Base-by-base conservation (phyloP, 2,113 vertebrate species). In the Silurus meridionalis region DNA sequence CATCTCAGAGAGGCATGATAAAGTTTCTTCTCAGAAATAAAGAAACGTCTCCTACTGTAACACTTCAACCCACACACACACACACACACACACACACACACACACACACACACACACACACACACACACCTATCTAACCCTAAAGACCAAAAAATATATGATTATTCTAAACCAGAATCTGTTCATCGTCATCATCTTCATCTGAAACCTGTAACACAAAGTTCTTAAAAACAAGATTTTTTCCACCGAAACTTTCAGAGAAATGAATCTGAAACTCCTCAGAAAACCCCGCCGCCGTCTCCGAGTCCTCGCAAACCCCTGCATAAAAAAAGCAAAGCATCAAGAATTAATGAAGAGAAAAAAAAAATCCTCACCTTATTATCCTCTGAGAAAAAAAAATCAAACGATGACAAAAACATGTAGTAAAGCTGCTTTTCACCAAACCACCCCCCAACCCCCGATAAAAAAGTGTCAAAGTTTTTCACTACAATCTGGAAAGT, bases 71-170 rank as follows among this genome's bases (percentile, higher is more conserved):
- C 25, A 80, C 15, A 52, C 82, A 57, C 19, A 8, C 37, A 72
- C 23, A 74, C 67, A 84, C 53, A 83, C 60, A 61, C 63, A 74
- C 46, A 21, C 17, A 71, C 64, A 69, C 81, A 71, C 67, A 72
- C 52, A 69, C 82, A 25, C 61, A 13, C 48, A 82, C 25, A 83
- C 13, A 37, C 82, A 64, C 60, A 69, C 82, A 25, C 61, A 13
- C 48, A 82, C 25, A 83, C 13, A 37, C 82, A 64, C 46, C 37
- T 58, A 71, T 37, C 37, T 37, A 69, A 37, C 66, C 66, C 28
- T 37, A 14, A 69, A 69, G 28, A 6, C 14, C 28, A 37, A 37
- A 69, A 64, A 6, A 58, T 57, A 57, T 57, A 57, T 21, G 23
- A 63, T 37, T 37, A 37, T 37, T 37, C 2, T 37, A 3, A 37